A percentile compares a stretch with the other conserved stretches of the same genome.
Evolutionary conservation across 2,888 invertebrate genomes (phyloP).

Genomic region (Drosophila austrosaltans): DNA sequence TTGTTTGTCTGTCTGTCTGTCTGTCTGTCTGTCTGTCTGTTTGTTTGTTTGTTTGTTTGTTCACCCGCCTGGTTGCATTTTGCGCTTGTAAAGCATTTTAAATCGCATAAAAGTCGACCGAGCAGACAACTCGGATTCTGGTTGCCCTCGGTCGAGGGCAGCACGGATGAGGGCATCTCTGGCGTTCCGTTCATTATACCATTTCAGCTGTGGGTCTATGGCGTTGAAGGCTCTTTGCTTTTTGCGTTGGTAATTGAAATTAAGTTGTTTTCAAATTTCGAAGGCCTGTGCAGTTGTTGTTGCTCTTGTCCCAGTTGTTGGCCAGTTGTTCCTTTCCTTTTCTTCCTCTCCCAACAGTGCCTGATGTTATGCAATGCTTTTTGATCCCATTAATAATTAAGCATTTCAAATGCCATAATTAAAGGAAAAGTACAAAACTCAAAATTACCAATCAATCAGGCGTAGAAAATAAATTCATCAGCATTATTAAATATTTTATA

Average conservation of each 20-base stretch:
- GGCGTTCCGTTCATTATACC: conserved; percentile 38
- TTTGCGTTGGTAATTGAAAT: conserved; percentile 62
- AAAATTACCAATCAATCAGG: not conserved
- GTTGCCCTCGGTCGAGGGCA: conserved; percentile 6
- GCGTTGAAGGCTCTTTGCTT: conserved; percentile 17
- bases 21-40: conserved; percentile 46
- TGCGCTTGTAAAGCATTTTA: conserved; percentile 64
- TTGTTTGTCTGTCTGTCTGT: conserved; percentile 33
- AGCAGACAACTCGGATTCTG: conserved; percentile 22
- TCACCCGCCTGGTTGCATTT: conserved; percentile 53
- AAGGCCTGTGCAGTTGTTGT: conserved; percentile 16
- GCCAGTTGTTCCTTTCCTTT: not conserved
- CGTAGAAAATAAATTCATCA: not conserved
- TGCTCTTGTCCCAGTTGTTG: conserved; percentile 7
- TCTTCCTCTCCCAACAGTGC: not conserved
- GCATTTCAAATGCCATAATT: conserved; percentile 4
- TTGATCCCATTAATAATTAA: conserved; percentile 9
- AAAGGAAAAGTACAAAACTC: not conserved
- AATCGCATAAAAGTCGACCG: conserved; percentile 51
- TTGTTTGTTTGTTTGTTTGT: conserved; percentile 44
- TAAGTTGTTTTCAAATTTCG: conserved; percentile 51
- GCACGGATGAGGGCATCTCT: conserved; percentile 9
- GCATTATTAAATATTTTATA: not conserved
- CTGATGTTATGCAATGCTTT: conserved; percentile 15
- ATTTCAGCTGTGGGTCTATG: conserved; percentile 32